Evolutionary conservation across 2,888 invertebrate species (phyloP), one percentile per base, ranked within the genome.

Genomic region (Cynaeus angustus): DNA sequence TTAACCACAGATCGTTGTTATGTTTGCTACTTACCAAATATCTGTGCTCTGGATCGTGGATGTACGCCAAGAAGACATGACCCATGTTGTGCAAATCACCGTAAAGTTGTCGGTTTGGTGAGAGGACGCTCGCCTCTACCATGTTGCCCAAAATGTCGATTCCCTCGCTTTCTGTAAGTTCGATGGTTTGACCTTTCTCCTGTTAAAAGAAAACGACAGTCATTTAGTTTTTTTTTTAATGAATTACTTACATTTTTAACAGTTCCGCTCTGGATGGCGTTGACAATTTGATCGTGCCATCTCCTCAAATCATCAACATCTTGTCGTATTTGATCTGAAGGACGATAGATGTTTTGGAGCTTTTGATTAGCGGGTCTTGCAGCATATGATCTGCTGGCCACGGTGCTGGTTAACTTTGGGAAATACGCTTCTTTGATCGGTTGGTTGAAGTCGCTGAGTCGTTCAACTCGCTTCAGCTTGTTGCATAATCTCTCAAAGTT

Each of bases 71-170:
- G 79, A 93, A 88, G 3, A 93, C 89, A 80, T 95, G 95, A 0
- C 94, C 94, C 86, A 92, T 88, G 84, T 95, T 95, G 85, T 96
- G 95, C 46, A 94, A 79, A 83, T 94, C 92, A 0, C 95, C 95
- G 80, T 94, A 94, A 79, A 91, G 87, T 28, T 85, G 85, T 2
- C 88, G 86, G 85, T 94, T 94, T 3, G 89, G 89, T 48, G 92
- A 91, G 41, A 94, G 81, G 72, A 89, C 88, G 0, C 90, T 88
- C 0, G 94, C 88, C 84, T 95, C 95, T 81, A 95, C 86, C 76
- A 95, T 88, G 81, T 95, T 93, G 7, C 95, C 95, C 13, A 96
- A 86, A 4, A 89, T 85, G 78, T 95, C 93, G 75, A 95, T 94
- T 9, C 95, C 95, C 0, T 86, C 88, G 12, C 85, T 85, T 78